A percentile compares a stretch with the other conserved stretches of the same genome.
phyloP scores from a whole-genome alignment of 2,797 vertebrate species.

The Lycodopsis pacificus region DNA sequence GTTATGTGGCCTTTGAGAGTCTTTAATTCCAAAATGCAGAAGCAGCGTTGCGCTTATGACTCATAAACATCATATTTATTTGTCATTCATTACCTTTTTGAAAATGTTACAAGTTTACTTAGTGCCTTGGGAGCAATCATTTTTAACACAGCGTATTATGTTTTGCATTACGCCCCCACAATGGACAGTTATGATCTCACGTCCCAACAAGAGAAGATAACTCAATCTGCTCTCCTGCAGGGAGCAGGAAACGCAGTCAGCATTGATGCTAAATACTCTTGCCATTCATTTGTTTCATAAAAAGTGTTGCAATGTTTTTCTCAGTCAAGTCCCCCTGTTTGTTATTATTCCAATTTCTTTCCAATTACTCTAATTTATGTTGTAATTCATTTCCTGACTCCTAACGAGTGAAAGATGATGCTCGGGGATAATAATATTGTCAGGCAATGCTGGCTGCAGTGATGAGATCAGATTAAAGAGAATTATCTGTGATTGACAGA shows the following conservation, averaged over 20 bases:
- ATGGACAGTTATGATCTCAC: not conserved
- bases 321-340: not conserved
- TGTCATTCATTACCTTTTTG: constrained; percentile 34
- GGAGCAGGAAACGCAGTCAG: not conserved
- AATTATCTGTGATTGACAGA: constrained; percentile 21
- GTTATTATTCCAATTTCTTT: not conserved
- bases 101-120: constrained; percentile 30
- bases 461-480: constrained; percentile 24
- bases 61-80: constrained; percentile 38
- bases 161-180: constrained; percentile 3
- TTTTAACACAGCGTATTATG: constrained; percentile 12
- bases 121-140: constrained; percentile 9
- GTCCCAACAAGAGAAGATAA: constrained; percentile 2
- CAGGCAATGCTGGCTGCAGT: not conserved
- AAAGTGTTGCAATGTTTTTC: not conserved
- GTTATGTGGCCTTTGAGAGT: constrained; percentile 41
- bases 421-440: constrained; percentile 19
- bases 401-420: not conserved
- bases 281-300: not conserved
- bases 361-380: not conserved
- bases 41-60: constrained; percentile 12
- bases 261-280: not conserved
- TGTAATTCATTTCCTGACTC: constrained; percentile 13
- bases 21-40: constrained; percentile 24
- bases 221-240: not conserved